These are phyloP conservation scores for Chaetodon trifascialis DNA, from an alignment of 2,113 vertebrate genomes.

Conservation along the genomic window DNA sequence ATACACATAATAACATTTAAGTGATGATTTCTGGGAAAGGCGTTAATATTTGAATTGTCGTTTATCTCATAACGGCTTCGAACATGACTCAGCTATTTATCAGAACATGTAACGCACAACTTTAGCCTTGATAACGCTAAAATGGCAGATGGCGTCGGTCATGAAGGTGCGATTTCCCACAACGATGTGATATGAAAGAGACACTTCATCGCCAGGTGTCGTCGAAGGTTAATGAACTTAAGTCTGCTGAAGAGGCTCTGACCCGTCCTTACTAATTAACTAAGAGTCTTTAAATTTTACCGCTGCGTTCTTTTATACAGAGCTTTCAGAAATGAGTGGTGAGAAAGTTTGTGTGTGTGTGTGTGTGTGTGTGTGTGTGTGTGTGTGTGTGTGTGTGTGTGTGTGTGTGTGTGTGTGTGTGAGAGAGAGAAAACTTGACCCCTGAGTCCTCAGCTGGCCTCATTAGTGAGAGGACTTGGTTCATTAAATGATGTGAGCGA, in stretches of 20 bases:
- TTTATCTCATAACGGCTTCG: not conserved
- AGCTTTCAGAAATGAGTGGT: slow-evolving; percentile 48
- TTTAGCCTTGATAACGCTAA: slow-evolving; percentile 9
- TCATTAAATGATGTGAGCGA: slow-evolving; percentile 76
- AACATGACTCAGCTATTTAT: slow-evolving; percentile 29
- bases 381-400: slow-evolving; percentile 12
- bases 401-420: slow-evolving; percentile 18
- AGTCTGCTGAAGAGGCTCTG: slow-evolving; percentile 59
- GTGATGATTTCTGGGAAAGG: not conserved
- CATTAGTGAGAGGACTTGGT: slow-evolving; percentile 78
- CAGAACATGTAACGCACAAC: not conserved
- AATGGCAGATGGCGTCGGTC: slow-evolving; percentile 20
- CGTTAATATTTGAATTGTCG: not conserved
- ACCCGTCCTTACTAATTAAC: slow-evolving; percentile 68
- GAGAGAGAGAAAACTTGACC: slow-evolving; percentile 59
- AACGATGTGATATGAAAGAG: slow-evolving; percentile 37
- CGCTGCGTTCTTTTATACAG: not conserved
- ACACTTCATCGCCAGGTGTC: slow-evolving; percentile 19
- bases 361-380: slow-evolving; percentile 19
- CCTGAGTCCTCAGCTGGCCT: slow-evolving; percentile 68
- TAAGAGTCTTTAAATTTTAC: slow-evolving; percentile 56
- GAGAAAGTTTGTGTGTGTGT: slow-evolving; percentile 20
- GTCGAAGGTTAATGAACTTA: slow-evolving; percentile 60
- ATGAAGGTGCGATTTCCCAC: slow-evolving; percentile 27
- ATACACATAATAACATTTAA: slow-evolving; percentile 10